Percentiles rank a stretch among this genome's conserved stretches.
Evolutionary conservation across 1,140 invertebrate genomes (phyloP).

Genomic region (Portunus trituberculatus): DNA sequence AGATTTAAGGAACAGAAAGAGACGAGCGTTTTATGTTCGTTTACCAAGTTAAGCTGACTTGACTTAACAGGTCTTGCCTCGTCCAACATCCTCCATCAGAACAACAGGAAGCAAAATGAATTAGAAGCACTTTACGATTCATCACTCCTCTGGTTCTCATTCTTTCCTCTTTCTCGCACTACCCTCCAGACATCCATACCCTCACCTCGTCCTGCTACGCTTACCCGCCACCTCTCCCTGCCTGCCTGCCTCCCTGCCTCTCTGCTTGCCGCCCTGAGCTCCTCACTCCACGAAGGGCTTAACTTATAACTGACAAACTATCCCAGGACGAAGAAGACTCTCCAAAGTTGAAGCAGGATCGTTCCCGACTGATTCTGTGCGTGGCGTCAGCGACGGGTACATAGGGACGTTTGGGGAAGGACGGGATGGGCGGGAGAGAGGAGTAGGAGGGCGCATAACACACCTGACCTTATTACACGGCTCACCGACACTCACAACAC

Average conservation of each 20-base stretch:
- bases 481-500: neutral
- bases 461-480: constrained; percentile 11
- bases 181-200: neutral
- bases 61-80: too few relatives aligned
- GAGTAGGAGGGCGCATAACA: neutral
- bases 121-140: neutral
- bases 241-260: neutral
- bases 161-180: neutral
- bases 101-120: too few relatives aligned
- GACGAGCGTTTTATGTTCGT: too few relatives aligned
- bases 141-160: neutral
- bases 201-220: neutral
- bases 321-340: neutral
- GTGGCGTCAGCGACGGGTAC: neutral
- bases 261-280: neutral
- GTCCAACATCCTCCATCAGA: too few relatives aligned
- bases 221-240: neutral
- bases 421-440: neutral
- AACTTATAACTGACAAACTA: constrained; percentile 24
- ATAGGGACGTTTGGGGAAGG: neutral
- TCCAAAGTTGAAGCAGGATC: constrained; percentile 2
- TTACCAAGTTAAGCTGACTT: too few relatives aligned
- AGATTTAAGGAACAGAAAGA: too few relatives aligned
- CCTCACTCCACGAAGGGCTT: neutral
- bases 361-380: neutral